Base-by-base conservation (phyloP, 1,140 invertebrate species). In the Aphelenchoides avenae region DNA sequence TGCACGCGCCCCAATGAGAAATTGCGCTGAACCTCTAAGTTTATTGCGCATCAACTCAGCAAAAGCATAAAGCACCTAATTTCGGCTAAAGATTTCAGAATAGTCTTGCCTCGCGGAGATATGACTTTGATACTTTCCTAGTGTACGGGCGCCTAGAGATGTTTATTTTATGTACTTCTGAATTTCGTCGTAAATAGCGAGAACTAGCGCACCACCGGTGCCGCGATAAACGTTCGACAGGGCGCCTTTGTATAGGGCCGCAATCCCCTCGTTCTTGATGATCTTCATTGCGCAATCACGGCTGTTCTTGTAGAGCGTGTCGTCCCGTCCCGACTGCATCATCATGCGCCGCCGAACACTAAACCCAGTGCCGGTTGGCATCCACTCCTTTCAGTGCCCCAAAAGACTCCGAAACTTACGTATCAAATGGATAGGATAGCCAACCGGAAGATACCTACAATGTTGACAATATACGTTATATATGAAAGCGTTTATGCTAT, bases 341-440 rank as follows among this genome's bases (percentile, higher is more conserved):
- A 78, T 78, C 75, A 78, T 78, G 36, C 76, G 68, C 49, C 76
- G 68, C 40, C 77, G 68, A 30, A 83, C 80, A 37, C n/a, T n/a
- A n/a, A n/a, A n/a, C n/a, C n/a, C n/a, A n/a, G n/a, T n/a, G n/a
- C n/a, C n/a, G n/a, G n/a, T n/a, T n/a, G n/a, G n/a, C n/a, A n/a
- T n/a, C n/a, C n/a, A n/a, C n/a, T 36, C 11, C 34, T 11, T 11
- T 36, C 11, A 36, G 11, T 36, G 34, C 11, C n/a, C n/a, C n/a
- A 13, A 36, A n/a, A 11, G 11, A 13, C n/a, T 36, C 11, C 11
- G n/a, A 36, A 36, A 36, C n/a, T 36, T 36, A 13, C n/a, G 82
- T 83, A 66, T 83, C 82, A 70, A 82, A 79, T 36, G 82, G 82
- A 71, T 83, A 83, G 13, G 81, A 81, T 36, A 82, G 68, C 29